A percentile compares a stretch with the other conserved stretches of the same genome.
phyloP scores from a whole-genome alignment of 2,888 invertebrate genomes.

The Xanthia icteritia region DNA sequence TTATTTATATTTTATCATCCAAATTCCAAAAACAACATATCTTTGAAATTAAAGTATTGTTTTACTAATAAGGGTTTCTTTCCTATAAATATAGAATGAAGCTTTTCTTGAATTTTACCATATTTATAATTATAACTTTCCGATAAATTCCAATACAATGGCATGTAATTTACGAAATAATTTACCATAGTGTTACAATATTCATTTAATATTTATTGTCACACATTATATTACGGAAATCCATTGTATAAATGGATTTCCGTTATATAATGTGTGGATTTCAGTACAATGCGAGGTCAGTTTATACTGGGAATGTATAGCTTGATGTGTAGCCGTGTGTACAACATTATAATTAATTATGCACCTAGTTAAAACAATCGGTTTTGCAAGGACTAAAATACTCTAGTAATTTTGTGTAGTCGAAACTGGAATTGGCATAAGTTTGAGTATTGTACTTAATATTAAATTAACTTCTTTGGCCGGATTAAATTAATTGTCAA shows the following conservation, averaged over 20 bases:
- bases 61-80: background rate
- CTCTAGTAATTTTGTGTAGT: background rate
- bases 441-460: no score
- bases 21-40: background rate
- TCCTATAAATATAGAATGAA: background rate
- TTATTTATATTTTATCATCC: background rate
- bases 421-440: background rate
- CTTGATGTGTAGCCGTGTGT: no score
- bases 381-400: background rate
- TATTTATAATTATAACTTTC: constrained; percentile 13
- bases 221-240: no score
- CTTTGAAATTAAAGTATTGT: background rate
- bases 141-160: background rate
- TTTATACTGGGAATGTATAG: no score
- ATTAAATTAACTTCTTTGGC: background rate
- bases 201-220: background rate
- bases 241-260: no score
- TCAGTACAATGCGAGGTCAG: no score
- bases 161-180: constrained; percentile 7
- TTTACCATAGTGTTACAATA: background rate
- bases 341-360: background rate
- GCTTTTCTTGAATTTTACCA: background rate
- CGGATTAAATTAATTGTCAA: background rate
- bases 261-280: no score
- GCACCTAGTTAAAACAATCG: background rate